phyloP scores from a whole-genome alignment of 2,113 vertebrate genomes.

The Epinephelus moara region DNA sequence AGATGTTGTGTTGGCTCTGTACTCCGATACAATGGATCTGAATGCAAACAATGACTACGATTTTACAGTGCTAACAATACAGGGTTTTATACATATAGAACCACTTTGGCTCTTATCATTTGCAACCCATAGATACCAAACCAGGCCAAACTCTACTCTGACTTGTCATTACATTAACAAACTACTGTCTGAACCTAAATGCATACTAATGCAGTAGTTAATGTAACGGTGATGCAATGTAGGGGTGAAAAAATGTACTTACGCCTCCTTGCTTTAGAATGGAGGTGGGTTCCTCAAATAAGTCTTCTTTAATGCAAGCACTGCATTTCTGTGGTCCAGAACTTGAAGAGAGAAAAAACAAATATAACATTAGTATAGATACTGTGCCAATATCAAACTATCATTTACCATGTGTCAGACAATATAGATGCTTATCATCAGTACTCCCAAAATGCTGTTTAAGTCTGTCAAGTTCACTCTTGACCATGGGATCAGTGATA shows the following conservation, averaged over 20 bases:
- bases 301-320: conserved; percentile 94
- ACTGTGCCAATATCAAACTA: not conserved
- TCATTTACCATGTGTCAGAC: not conserved
- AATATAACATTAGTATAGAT: conserved; percentile 1
- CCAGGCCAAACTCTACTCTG: not conserved
- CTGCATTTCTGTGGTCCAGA: conserved; percentile 94
- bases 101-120: not conserved
- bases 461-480: not conserved
- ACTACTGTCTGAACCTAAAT: not conserved
- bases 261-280: conserved; percentile 92
- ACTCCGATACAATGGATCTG: not conserved
- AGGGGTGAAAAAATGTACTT: conserved; percentile 71
- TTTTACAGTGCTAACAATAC: not conserved
- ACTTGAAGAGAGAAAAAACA: conserved; percentile 74
- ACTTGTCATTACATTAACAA: not conserved
- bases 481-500: not conserved
- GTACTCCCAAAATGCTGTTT: not conserved
- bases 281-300: conserved; percentile 94
- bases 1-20: conserved; percentile 9
- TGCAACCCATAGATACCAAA: conserved; percentile 9
- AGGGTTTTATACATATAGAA: not conserved
- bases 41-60: conserved; percentile 8
- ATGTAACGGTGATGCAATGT: not conserved
- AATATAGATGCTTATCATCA: not conserved
- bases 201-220: not conserved